Base-by-base conservation (phyloP, 1,140 invertebrate species). In the Lepeophtheirus salmonis region DNA sequence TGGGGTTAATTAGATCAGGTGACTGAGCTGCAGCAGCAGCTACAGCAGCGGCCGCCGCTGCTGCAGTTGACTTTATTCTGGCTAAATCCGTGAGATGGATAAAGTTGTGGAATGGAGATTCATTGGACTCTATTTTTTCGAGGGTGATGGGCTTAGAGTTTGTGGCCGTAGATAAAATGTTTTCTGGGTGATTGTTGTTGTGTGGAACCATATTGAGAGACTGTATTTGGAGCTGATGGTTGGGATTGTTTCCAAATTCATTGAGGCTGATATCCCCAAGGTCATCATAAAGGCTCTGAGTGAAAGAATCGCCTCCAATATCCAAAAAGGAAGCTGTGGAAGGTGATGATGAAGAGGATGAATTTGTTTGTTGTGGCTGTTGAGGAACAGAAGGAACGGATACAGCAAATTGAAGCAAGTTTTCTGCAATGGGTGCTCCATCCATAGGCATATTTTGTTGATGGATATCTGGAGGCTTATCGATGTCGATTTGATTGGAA, bases 231-330 rank as follows among this genome's bases (percentile, higher is more conserved):
- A 61, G 54, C n/a, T 52, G 60, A 23, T 48, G 25, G 2, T 20
- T 20, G 21, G 20, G 48, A 54, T 55, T 14, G 20, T 61, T 48
- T 4, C 50, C 50, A 22, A 61, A 61, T 20, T 48, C 41, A 25
- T 61, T 48, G 23, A 60, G n/a, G 16, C 30, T 60, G 26, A 60
- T 50, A 17, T 60, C 50, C 16, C 59, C 51, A 1, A 61, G 50
- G 50, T 61, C 59, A 6, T 61, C 59, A 18, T 61, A 61, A 6
- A 61, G 50, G 24, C 59, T 61, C 50, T 61, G 59, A 18, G 49
- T 55, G 17, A 54, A 54, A 4, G 49, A 54, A 24, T 61, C 59
- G 20, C 41, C 25, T 18, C 59, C 59, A 25, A 61, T 61, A 18
- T 61, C 59, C 17, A 61, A 18, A 24, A 61, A 61, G 10, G 59